Conservation (phyloP, 1,140 invertebrate species). For the Ctenoplectra terminalis region DNA sequence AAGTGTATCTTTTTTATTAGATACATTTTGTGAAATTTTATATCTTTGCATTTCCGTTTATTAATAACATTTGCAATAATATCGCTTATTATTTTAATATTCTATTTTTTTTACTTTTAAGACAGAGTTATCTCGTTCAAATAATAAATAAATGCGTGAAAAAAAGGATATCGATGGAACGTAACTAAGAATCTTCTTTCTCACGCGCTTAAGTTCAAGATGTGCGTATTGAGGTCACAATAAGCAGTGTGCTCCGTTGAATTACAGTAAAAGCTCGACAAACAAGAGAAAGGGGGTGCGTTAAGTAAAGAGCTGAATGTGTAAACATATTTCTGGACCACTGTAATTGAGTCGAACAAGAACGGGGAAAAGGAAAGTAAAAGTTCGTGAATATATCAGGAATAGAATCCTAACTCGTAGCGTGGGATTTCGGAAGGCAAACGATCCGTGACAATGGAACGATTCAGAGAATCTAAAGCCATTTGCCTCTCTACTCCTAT, state of each 20-base stretch:
- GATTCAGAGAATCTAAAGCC: not conserved
- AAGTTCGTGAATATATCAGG: not conserved
- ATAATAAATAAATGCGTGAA: no score
- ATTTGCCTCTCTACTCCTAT: not conserved
- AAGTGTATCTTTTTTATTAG: no score
- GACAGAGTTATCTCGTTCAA: no score
- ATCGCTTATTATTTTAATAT: no score
- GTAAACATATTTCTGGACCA: slow-evolving; percentile 21
- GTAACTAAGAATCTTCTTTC: not conserved
- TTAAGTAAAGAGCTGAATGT: slow-evolving; percentile 7
- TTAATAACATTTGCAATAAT: no score
- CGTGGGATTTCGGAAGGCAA: slow-evolving; percentile 34
- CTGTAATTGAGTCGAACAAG: slow-evolving; percentile 21
- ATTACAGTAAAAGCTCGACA: slow-evolving; percentile 62
- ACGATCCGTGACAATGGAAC: slow-evolving; percentile 31
- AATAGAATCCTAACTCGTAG: not conserved
- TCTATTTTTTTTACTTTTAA: no score
- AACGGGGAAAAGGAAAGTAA: not conserved
- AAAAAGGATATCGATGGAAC: not conserved
- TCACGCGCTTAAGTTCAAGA: not conserved
- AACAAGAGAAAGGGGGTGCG: slow-evolving; percentile 39
- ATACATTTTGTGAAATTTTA: no score
- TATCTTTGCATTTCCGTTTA: no score
- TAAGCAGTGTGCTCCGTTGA: slow-evolving; percentile 14
- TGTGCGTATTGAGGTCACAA: slow-evolving; percentile 9